A percentile compares a stretch with the other conserved stretches of the same genome.
Conservation (phyloP, 2,888 invertebrate genomes). For the Carabus problematicus region DNA sequence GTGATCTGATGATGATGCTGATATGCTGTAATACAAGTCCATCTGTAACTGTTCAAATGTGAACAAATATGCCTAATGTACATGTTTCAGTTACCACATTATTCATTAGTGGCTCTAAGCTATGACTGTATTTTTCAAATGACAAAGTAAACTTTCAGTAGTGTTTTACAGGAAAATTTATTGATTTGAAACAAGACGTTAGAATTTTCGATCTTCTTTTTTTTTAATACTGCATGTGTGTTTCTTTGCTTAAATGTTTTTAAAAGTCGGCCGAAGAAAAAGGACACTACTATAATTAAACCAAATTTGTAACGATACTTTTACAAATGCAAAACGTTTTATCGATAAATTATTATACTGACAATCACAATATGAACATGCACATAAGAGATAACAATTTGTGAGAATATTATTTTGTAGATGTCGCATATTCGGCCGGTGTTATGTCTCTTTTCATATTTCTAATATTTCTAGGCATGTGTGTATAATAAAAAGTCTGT, state of each 20-base stretch:
- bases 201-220: slow-evolving; percentile 10
- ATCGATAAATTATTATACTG: slow-evolving; percentile 23
- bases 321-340: slow-evolving; percentile 7
- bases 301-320: slow-evolving; percentile 13
- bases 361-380: slow-evolving; percentile 23
- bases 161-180: background rate
- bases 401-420: background rate
- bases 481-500: slow-evolving; percentile 58
- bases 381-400: slow-evolving; percentile 13
- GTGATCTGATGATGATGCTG: too few relatives aligned
- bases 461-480: slow-evolving; percentile 54
- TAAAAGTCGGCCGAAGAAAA: slow-evolving; percentile 5
- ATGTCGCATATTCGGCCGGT: background rate
- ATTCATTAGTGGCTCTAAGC: background rate
- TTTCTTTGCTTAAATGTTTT: slow-evolving; percentile 34
- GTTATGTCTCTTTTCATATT: slow-evolving; percentile 46
- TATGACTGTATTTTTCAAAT: too few relatives aligned
- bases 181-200: background rate
- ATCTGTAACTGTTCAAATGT: background rate
- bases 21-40: too few relatives aligned
- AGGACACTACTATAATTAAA: background rate
- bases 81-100: slow-evolving; percentile 12
- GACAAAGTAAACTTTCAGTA: too few relatives aligned
- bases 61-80: slow-evolving; percentile 2
- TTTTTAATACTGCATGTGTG: slow-evolving; percentile 21